Conservation (phyloP, 2,888 invertebrate species). For the Drosophila mulleri region DNA sequence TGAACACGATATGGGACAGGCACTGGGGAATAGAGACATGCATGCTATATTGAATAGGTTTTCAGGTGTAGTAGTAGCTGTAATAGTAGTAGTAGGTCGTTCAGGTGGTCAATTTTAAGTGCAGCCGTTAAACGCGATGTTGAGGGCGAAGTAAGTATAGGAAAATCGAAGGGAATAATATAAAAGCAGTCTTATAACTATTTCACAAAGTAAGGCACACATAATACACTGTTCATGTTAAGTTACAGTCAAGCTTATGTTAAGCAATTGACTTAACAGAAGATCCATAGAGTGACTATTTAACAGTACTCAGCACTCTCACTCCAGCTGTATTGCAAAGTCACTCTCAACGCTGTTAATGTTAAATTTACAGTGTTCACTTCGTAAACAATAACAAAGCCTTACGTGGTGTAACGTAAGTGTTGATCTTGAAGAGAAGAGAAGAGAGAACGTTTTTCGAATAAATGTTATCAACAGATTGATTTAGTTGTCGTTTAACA, state of each 20-base stretch:
- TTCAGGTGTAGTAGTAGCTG: background rate
- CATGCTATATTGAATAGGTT: background rate
- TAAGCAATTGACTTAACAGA: background rate
- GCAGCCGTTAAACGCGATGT: background rate
- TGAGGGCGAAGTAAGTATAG: background rate
- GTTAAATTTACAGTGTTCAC: background rate
- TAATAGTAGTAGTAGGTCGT: background rate
- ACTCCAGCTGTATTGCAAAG: background rate
- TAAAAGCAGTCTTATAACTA: background rate
- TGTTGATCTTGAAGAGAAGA: background rate
- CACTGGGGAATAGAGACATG: slow-evolving; percentile 1
- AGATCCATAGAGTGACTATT: no score
- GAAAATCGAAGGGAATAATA: background rate
- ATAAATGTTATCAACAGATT: background rate
- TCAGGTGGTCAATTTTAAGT: slow-evolving; percentile 3
- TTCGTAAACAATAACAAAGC: background rate
- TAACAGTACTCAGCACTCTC: no score
- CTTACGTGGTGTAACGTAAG: background rate
- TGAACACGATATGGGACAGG: background rate
- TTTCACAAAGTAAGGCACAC: background rate
- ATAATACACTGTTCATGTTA: background rate
- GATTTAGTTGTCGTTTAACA: background rate
- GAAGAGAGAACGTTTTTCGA: background rate
- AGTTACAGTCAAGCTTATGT: background rate
- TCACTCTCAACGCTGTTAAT: background rate